Percentiles rank a stretch among this genome's conserved stretches.
These are phyloP conservation scores for Bombus superbus DNA, from an alignment of 1,140 invertebrate species.

Conservation along the genomic window DNA sequence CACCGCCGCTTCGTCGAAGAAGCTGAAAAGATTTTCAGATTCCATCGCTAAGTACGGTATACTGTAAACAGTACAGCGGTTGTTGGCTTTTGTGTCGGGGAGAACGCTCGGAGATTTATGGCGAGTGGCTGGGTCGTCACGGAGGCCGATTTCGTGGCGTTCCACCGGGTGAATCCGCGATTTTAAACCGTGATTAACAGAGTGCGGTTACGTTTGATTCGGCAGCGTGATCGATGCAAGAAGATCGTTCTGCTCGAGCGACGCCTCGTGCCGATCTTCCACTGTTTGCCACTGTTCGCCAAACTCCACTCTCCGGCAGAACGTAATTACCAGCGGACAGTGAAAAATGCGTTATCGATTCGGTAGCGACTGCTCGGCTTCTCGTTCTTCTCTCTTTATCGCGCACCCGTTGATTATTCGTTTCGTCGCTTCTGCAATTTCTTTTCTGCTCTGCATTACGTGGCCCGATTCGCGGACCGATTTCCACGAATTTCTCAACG, in stretches of 20 bases:
- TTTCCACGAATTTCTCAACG: too few relatives aligned
- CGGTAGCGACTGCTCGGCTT: too few relatives aligned
- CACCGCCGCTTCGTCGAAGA: background rate
- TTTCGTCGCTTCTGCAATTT: too few relatives aligned
- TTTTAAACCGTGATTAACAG: constrained; percentile 12
- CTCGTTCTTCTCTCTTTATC: background rate
- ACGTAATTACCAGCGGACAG: background rate
- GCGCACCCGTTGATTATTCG: too few relatives aligned
- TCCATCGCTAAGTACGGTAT: background rate
- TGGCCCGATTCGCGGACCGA: too few relatives aligned
- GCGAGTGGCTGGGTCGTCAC: constrained; percentile 7
- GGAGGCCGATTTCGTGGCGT: background rate
- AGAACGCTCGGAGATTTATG: constrained; percentile 12
- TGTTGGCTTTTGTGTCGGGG: background rate
- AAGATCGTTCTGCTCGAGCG: constrained; percentile 1
- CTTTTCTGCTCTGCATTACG: too few relatives aligned
- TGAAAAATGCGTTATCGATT: constrained; percentile 7
- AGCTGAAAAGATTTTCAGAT: background rate
- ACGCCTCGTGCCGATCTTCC: constrained; percentile 4
- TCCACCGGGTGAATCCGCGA: background rate
- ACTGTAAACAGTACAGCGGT: background rate
- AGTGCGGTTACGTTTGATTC: constrained; percentile 1
- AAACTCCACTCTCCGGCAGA: background rate
- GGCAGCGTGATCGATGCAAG: constrained; percentile 7
- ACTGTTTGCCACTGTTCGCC: constrained; percentile 3